Conservation (phyloP, 2,888 invertebrate genomes). For the Eulithis testata region DNA sequence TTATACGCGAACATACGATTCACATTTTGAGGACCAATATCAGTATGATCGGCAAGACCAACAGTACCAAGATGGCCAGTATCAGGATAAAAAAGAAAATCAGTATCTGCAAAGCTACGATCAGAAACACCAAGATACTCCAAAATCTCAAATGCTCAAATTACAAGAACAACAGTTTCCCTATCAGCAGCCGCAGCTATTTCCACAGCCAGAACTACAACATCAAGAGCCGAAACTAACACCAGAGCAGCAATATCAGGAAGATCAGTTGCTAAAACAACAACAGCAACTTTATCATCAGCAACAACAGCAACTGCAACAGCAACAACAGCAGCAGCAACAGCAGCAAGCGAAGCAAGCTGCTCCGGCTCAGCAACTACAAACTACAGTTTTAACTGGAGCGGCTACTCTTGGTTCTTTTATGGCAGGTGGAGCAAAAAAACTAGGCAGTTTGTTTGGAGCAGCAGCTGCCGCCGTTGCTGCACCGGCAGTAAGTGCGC, state of each 20-base stretch:
- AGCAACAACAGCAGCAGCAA: conserved; percentile 63
- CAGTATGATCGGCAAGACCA: conserved; percentile 52
- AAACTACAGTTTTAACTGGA: conserved; percentile 74
- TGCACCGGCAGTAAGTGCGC: conserved; percentile 62
- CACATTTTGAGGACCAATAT: conserved; percentile 51
- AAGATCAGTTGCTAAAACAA: conserved; percentile 50
- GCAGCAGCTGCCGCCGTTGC: conserved; percentile 78
- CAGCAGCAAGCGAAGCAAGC: conserved; percentile 69
- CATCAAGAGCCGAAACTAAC: conserved; percentile 53
- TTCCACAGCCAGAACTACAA: conserved; percentile 50
- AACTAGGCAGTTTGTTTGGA: conserved; percentile 78
- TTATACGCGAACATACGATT: conserved; percentile 60
- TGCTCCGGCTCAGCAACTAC: conserved; percentile 71
- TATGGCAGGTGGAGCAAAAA: conserved; percentile 81
- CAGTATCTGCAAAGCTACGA: conserved; percentile 54
- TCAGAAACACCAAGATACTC: conserved; percentile 48
- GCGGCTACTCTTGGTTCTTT: conserved; percentile 79
- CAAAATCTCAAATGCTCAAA: conserved; percentile 51
- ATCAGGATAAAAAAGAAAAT: conserved; percentile 51
- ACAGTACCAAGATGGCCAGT: conserved; percentile 50
- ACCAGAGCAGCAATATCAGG: conserved; percentile 48
- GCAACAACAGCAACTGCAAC: conserved; percentile 55
- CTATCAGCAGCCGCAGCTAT: conserved; percentile 49
- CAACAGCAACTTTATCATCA: conserved; percentile 55
- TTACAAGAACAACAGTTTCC: conserved; percentile 56